Conservation (phyloP, 2,113 vertebrate genomes). For the Antigone vipio region DNA sequence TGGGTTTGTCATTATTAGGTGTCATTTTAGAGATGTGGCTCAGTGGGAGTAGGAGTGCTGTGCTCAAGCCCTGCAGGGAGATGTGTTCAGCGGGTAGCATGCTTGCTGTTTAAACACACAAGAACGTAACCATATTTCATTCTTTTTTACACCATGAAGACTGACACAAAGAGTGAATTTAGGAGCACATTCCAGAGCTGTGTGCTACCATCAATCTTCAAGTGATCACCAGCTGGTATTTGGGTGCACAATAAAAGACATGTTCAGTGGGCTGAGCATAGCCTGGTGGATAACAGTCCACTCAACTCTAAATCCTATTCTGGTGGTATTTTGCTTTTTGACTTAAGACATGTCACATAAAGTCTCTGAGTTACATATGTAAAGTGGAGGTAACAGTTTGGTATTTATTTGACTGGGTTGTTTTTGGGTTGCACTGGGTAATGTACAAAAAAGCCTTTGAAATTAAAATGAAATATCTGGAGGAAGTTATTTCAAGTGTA, state of each 20-base stretch:
- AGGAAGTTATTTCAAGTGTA: conserved; percentile 25
- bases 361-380: background rate
- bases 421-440: background rate
- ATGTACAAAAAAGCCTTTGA: background rate
- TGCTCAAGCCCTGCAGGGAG: accelerated
- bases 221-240: conserved; percentile 49
- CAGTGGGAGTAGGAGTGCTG: background rate
- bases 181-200: conserved; percentile 58
- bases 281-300: conserved; percentile 3
- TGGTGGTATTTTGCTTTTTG: conserved; percentile 6
- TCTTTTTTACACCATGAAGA: background rate
- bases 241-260: conserved; percentile 44
- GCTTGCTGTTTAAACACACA: conserved; percentile 26
- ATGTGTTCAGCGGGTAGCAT: background rate
- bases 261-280: background rate
- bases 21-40: background rate
- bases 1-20: background rate
- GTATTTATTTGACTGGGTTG: background rate
- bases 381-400: background rate
- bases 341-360: background rate
- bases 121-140: conserved; percentile 1
- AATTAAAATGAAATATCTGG: background rate
- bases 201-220: conserved; percentile 53
- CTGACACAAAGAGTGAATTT: conserved; percentile 57
- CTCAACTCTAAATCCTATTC: background rate